phyloP scores from a whole-genome alignment of 2,797 vertebrate species.

The Tamandua tetradactyla region DNA sequence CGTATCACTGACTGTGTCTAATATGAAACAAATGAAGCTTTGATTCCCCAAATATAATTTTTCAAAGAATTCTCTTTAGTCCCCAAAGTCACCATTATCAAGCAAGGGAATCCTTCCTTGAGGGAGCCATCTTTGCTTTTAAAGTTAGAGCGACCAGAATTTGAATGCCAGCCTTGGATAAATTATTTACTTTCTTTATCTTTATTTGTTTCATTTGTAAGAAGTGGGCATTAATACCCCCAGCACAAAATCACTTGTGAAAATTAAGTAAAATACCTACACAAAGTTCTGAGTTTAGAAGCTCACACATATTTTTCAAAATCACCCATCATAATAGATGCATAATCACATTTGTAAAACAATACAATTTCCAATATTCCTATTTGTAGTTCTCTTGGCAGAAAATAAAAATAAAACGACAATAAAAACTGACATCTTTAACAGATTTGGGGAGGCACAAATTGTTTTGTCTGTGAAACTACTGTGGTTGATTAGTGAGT shows the following conservation, averaged over 20 bases:
- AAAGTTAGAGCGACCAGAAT: not conserved
- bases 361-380: not conserved
- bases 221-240: not conserved
- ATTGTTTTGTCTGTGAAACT: not conserved
- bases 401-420: not conserved
- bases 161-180: not conserved
- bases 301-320: not conserved
- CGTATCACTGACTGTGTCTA: not conserved
- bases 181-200: not conserved
- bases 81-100: not conserved
- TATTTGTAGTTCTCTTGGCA: not conserved
- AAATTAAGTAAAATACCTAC: not conserved
- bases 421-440: not conserved
- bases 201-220: not conserved
- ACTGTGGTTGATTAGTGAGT: not conserved
- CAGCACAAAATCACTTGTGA: not conserved
- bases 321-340: not conserved
- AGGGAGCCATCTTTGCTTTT: not conserved
- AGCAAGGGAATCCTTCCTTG: not conserved
- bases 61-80: not conserved
- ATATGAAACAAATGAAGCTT: not conserved
- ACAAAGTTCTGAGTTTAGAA: not conserved
- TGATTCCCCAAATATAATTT: not conserved
- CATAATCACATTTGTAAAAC: not conserved
- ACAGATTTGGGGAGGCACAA: not conserved